phyloP scores from a whole-genome alignment of 2,888 invertebrate species.

The Acanthosoma haemorrhoidale region DNA sequence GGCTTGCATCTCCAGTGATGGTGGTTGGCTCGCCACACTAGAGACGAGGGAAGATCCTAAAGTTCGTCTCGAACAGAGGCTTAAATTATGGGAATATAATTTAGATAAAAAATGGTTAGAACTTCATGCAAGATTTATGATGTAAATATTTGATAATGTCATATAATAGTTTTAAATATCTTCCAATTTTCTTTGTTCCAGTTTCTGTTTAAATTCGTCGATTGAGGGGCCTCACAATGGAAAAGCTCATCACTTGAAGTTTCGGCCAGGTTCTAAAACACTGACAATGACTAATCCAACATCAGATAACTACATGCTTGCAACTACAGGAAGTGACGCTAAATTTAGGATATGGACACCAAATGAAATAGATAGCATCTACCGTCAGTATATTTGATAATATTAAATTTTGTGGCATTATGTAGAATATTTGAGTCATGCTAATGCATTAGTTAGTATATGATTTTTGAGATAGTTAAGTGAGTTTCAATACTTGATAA shows the following conservation, averaged over 20 bases:
- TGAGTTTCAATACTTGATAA: too few relatives aligned
- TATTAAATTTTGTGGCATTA: too few relatives aligned
- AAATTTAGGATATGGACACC: slow-evolving; percentile 68
- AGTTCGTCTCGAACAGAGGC: slow-evolving; percentile 56
- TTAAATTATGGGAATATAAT: slow-evolving; percentile 65
- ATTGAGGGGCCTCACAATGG: slow-evolving; percentile 67
- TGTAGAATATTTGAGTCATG: too few relatives aligned
- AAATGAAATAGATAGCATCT: slow-evolving; percentile 52
- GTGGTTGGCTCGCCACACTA: slow-evolving; percentile 68
- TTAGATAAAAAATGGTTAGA: slow-evolving; percentile 31
- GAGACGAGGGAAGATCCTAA: slow-evolving; percentile 58
- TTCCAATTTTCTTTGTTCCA: slow-evolving; percentile 44
- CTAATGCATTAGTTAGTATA: too few relatives aligned
- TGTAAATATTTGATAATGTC: background rate
- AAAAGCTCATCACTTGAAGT: slow-evolving; percentile 55
- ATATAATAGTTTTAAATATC: background rate
- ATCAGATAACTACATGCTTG: slow-evolving; percentile 51
- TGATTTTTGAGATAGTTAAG: too few relatives aligned
- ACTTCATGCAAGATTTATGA: background rate
- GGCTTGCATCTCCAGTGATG: slow-evolving; percentile 60
- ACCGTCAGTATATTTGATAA: slow-evolving; percentile 48
- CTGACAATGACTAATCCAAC: slow-evolving; percentile 40
- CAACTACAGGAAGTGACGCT: slow-evolving; percentile 62
- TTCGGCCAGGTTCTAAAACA: slow-evolving; percentile 51
- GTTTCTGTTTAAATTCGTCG: slow-evolving; percentile 64